Conservation (phyloP, 2,888 invertebrate species). For the Xylota sylvarum region DNA sequence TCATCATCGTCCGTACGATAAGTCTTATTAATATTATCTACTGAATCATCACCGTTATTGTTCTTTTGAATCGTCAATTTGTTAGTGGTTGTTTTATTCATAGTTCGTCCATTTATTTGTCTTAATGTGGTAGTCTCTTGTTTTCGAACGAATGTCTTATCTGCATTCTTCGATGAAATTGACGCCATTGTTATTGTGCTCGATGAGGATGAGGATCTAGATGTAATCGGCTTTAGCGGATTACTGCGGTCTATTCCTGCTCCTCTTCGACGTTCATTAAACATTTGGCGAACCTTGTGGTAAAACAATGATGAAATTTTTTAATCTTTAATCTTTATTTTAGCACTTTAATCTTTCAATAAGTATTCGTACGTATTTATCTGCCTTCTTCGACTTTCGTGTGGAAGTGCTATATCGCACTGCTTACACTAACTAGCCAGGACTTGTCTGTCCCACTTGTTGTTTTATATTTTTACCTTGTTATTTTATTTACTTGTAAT, state of each 20-base stretch:
- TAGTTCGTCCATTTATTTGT: slow-evolving; percentile 52
- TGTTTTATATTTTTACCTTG: too few relatives aligned
- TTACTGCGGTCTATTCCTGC: slow-evolving; percentile 93
- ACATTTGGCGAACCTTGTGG: slow-evolving; percentile 92
- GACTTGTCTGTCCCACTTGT: too few relatives aligned
- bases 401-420: too few relatives aligned
- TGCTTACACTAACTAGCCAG: too few relatives aligned
- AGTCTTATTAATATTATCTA: slow-evolving; percentile 33
- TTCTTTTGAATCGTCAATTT: slow-evolving; percentile 17
- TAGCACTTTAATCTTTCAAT: too few relatives aligned
- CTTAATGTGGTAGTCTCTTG: slow-evolving; percentile 62
- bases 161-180: slow-evolving; percentile 50
- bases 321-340: too few relatives aligned
- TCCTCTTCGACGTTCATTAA: slow-evolving; percentile 91
- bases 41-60: slow-evolving; percentile 40
- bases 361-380: too few relatives aligned
- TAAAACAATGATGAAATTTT: too few relatives aligned
- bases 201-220: slow-evolving; percentile 61
- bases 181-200: slow-evolving; percentile 44
- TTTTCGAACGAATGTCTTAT: slow-evolving; percentile 51
- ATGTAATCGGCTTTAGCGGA: slow-evolving; percentile 90
- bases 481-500: too few relatives aligned
- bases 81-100: slow-evolving; percentile 17
- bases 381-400: too few relatives aligned
- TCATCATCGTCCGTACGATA: slow-evolving; percentile 70